Evolutionary conservation across 1,140 invertebrate species (phyloP).

Genomic region (Euglossa dilemma): DNA sequence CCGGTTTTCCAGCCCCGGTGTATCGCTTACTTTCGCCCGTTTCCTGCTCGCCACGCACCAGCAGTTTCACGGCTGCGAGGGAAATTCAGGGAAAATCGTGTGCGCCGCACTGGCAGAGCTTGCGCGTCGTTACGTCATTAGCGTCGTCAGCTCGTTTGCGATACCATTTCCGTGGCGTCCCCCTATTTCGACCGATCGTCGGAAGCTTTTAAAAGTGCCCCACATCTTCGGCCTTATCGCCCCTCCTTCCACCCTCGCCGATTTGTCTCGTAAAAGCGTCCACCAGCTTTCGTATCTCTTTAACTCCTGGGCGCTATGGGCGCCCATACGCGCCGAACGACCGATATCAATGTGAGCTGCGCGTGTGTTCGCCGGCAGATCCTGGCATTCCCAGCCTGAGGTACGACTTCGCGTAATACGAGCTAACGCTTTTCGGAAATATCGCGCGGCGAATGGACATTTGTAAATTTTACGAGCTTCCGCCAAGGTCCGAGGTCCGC

Average conservation of each 20-base stretch:
- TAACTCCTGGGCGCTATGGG: not conserved
- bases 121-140: conserved; percentile 41
- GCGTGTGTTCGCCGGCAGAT: too few relatives aligned
- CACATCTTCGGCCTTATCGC: too few relatives aligned
- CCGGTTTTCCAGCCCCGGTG: not conserved
- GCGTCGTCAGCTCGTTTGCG: conserved; percentile 51
- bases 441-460: too few relatives aligned
- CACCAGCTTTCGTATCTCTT: not conserved
- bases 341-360: too few relatives aligned
- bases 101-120: not conserved
- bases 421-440: too few relatives aligned
- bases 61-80: conserved; percentile 15
- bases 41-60: not conserved
- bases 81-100: conserved; percentile 13
- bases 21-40: conserved; percentile 32
- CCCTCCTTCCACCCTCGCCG: not conserved
- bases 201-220: conserved; percentile 12
- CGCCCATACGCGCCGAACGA: not conserved
- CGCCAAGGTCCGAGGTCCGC: too few relatives aligned
- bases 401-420: too few relatives aligned
- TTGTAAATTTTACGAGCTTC: too few relatives aligned
- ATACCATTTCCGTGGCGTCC: not conserved
- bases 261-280: not conserved
- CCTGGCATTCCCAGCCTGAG: too few relatives aligned
- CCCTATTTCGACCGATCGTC: not conserved